Percentiles rank a stretch among this genome's conserved stretches.
Evolutionary conservation across 2,797 vertebrate genomes (phyloP).

Genomic region (Pangasius larnaudii): DNA sequence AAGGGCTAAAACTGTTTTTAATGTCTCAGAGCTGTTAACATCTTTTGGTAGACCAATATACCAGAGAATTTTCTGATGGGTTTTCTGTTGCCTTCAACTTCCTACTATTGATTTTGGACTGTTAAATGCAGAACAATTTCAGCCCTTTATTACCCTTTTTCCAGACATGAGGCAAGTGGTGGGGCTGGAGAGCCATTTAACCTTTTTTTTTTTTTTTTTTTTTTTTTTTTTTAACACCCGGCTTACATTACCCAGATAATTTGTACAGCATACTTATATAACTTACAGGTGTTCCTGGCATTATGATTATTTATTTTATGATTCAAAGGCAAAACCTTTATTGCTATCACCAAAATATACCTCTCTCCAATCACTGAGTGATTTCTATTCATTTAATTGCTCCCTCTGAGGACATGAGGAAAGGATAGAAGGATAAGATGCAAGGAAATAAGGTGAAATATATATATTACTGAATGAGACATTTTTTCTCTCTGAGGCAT

Average conservation of each 20-base stretch:
- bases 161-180: neutral
- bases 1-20: neutral
- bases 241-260: neutral
- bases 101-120: slow-evolving; percentile 7
- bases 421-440: neutral
- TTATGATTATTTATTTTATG: neutral
- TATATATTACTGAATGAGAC: neutral
- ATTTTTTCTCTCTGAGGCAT: neutral
- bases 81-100: neutral
- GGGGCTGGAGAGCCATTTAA: neutral
- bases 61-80: neutral
- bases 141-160: neutral
- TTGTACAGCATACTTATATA: neutral
- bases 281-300: neutral
- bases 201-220: neutral
- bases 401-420: neutral
- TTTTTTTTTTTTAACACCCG: neutral
- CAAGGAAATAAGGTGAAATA: neutral
- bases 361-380: neutral
- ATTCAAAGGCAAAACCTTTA: neutral
- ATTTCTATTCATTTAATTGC: neutral
- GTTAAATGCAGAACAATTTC: neutral
- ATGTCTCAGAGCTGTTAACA: neutral
- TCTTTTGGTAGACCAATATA: neutral
- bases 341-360: neutral